A percentile compares a stretch with the other conserved stretches of the same genome.
Evolutionary conservation across 1,140 invertebrate genomes (phyloP).

Genomic region (Sesamia nonagrioides): DNA sequence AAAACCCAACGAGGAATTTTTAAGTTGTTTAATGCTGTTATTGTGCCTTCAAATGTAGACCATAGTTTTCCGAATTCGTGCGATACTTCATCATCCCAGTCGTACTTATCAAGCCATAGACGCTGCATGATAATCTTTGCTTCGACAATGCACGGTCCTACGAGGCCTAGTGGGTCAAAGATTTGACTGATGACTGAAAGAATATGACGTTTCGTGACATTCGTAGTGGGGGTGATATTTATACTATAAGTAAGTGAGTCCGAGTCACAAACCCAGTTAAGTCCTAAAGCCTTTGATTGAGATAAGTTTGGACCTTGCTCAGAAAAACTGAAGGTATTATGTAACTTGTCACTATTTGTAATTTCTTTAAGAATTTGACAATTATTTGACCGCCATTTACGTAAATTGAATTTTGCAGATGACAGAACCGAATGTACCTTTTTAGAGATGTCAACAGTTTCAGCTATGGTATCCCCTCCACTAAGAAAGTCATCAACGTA

Average conservation of each 20-base stretch:
- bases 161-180: not conserved
- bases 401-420: slow-evolving; percentile 47
- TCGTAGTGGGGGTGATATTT: not conserved
- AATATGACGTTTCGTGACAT: not conserved
- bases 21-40: not conserved
- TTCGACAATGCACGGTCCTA: not conserved
- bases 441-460: slow-evolving; percentile 17
- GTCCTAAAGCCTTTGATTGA: slow-evolving; percentile 59
- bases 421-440: slow-evolving; percentile 18
- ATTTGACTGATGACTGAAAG: not conserved
- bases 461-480: slow-evolving; percentile 27
- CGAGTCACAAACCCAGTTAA: slow-evolving; percentile 59
- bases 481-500: slow-evolving; percentile 47
- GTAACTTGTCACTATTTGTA: slow-evolving; percentile 22
- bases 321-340: slow-evolving; percentile 24
- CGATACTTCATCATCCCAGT: not conserved
- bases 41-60: not conserved
- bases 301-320: slow-evolving; percentile 11
- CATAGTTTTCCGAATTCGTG: not conserved
- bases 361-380: slow-evolving; percentile 29
- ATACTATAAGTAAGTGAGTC: slow-evolving; percentile 56
- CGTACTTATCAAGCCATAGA: not conserved
- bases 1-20: not conserved
- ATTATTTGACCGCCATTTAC: slow-evolving; percentile 58
- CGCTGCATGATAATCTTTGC: not conserved